phyloP scores from a whole-genome alignment of 2,797 vertebrate species.

The Pangasius krempfi region DNA sequence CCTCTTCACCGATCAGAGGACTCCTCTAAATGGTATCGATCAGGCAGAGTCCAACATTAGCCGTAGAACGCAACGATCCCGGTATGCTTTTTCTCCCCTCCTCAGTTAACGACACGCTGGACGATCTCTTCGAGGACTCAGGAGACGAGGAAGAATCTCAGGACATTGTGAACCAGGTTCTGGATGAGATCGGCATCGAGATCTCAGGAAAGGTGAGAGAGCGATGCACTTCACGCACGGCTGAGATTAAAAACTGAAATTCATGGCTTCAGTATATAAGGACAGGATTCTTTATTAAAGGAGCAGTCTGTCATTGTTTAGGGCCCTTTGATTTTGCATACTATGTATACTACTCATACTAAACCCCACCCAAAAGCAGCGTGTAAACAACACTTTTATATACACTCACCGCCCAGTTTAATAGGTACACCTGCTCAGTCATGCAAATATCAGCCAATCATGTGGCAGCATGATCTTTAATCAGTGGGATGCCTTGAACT shows the following conservation, averaged over 20 bases:
- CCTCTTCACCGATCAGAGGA: not conserved
- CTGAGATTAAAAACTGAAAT: not conserved
- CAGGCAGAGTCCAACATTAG: not conserved
- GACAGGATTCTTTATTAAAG: not conserved
- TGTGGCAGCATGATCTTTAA: not conserved
- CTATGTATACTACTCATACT: too few species aligned
- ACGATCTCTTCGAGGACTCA: slow-evolving; percentile 87
- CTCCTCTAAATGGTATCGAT: not conserved
- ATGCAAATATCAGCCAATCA: not conserved
- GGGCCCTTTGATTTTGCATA: not conserved
- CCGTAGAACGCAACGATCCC: not conserved
- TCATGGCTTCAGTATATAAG: not conserved
- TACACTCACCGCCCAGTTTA: not conserved
- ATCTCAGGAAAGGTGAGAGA: slow-evolving; percentile 86
- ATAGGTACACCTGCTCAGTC: not conserved
- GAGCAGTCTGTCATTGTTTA: not conserved
- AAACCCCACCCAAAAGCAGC: not conserved
- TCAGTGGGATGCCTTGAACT: too few species aligned
- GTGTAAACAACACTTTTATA: not conserved
- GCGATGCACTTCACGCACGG: not conserved
- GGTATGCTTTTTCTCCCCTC: not conserved
- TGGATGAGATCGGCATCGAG: slow-evolving; percentile 90
- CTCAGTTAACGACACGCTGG: slow-evolving; percentile 84
- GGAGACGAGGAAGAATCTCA: slow-evolving; percentile 88
- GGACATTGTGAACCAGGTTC: slow-evolving; percentile 87